Evolutionary conservation across 2,113 vertebrate genomes (phyloP).

Genomic region (Glareola pratincola): DNA sequence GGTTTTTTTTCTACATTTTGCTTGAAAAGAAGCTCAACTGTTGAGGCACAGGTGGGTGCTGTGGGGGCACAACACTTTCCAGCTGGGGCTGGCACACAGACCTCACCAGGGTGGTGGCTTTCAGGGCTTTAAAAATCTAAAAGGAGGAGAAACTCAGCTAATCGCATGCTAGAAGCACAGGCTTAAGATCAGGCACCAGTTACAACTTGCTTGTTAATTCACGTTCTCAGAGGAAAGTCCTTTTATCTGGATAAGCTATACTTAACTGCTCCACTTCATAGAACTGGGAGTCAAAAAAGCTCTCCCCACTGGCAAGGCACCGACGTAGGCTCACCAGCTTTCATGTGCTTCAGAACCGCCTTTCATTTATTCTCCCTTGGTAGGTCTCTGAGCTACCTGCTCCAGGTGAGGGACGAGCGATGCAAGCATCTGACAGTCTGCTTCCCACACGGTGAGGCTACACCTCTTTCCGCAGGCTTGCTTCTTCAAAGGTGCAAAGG

Average conservation of each 20-base stretch:
- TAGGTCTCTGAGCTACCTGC: neutral
- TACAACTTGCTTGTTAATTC: constrained; percentile 39
- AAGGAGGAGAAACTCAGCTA: neutral
- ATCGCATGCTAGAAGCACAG: neutral
- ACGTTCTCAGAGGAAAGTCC: neutral
- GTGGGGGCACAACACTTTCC: constrained; percentile 16
- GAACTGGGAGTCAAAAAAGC: neutral
- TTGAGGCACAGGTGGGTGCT: constrained; percentile 2
- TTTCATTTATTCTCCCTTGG: neutral
- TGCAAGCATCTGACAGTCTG: neutral
- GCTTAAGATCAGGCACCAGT: neutral
- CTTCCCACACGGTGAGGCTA: neutral
- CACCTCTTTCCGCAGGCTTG: neutral
- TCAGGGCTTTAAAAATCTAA: neutral
- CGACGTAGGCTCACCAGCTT: neutral
- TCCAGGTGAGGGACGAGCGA: neutral
- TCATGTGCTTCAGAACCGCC: neutral
- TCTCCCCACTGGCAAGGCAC: neutral
- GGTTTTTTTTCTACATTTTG: neutral
- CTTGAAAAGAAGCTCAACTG: neutral
- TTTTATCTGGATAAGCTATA: constrained; percentile 43
- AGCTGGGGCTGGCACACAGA: neutral
- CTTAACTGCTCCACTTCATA: constrained; percentile 12
- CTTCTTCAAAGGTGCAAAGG: neutral
- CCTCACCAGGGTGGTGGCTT: neutral